Evolutionary conservation across 1,140 invertebrate species (phyloP), one percentile per base, ranked within the genome.

Genomic region (Acromyrmex heyeri): DNA sequence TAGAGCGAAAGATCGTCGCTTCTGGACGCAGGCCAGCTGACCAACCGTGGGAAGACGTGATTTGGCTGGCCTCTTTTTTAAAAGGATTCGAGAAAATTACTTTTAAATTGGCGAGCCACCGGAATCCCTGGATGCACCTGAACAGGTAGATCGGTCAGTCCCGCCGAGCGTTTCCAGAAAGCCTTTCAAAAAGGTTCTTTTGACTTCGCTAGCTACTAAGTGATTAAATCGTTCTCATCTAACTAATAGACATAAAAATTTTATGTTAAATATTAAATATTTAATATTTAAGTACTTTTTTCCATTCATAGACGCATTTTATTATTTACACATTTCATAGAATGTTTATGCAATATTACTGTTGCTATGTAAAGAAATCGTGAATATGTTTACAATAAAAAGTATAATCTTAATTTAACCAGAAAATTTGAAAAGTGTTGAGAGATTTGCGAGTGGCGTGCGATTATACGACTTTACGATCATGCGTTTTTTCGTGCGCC

Each of bases 31-130:
- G 92, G 92, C 95, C 94, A 95, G 95, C 94, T 95, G 94, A 95
- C 94, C 95, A 93, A 92, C 91, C 94, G 94, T 95, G 95, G 95
- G 94, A 95, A 95, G 94, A 88, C 87, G 75, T 75, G 77, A 87
- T 73, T 76, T 62, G 44, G 53, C 53, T 69, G 48, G 76, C 72
- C 57, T 57, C 83, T 87, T 87, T 81, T 79, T 76, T 85, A 57
- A 59, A 79, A 77, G 89, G 87, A 90, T 89, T 87, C 34, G 79
- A 93, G 93, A 92, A 94, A 93, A 95, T 95, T 94, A 91, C 92
- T 94, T 94, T 92, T 91, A 94, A 94, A 95, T 95, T 93, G 90
- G 91, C 91, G 88, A 93, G 87, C 88, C 89, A 86, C 75, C 81
- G 81, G 24, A 69, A 65, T 72, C 61, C 61, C 30, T 90, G 67